Evolutionary conservation across 1,140 invertebrate genomes (phyloP), one percentile per base, ranked within the genome.

Genomic region (Drosophila arawakana): DNA sequence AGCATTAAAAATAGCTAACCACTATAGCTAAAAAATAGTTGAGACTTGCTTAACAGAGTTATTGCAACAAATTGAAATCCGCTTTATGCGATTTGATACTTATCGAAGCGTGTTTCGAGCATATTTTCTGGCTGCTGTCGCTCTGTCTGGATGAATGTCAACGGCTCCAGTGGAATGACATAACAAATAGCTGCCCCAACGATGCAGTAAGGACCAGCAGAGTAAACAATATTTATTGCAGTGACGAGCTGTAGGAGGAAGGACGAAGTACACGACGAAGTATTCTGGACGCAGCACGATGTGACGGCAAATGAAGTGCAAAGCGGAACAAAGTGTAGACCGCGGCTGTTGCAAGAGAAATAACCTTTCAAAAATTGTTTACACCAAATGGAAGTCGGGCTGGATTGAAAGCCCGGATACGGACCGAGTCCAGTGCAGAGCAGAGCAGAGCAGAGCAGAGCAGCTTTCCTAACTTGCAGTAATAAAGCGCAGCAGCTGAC

Each of bases 311-410:
- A 86, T 86, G 83, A 88, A 86, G 83, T 86, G 83, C 83, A 86
- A 86, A 86, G 44, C 83, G 83, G 63, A 88, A 80, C 83, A 77
- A 77, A 83, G 58, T 82, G 62, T 62, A 63, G 76, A 76, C 62
- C 83, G 76, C 80, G 83, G 58, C 80, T 73, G 79, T 73, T 77
- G 62, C 80, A 73, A 73, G 72, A 78, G 73, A 86, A 88, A 88
- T 88, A 88, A 88, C 76, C 83, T 88, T 79, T 86, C 76, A 88
- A 88, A 86, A 86, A 88, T 82, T 76, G 82, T 82, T 88, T 86
- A 79, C 83, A 65, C 57, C 69, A 82, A 30, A 63, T 52, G 58
- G 11, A 35, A 52, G 15, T 57, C 13, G 71, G 47, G 61, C 58
- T 39, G 59, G 13, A 25, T 6, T 8, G 18, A 15, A 49, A 1